These are phyloP conservation scores for Anadara kagoshimensis DNA, from an alignment of 1,140 invertebrate species.

Conservation along the genomic window DNA sequence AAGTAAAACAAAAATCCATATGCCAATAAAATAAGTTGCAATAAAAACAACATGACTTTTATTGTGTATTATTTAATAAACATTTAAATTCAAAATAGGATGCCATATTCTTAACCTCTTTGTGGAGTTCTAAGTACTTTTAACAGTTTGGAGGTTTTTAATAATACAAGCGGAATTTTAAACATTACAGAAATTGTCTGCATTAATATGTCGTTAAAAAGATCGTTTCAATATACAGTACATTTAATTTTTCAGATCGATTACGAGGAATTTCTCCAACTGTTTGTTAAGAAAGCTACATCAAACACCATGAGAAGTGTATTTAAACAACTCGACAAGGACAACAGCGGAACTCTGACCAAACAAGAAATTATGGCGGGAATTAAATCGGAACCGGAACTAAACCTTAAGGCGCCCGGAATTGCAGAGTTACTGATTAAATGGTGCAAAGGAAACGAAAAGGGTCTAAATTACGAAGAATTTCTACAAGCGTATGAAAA, in stretches of 20 bases:
- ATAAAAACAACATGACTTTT: too few species aligned
- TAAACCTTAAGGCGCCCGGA: slow-evolving; percentile 55
- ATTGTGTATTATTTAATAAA: too few species aligned
- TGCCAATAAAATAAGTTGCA: too few species aligned
- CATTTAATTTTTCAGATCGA: slow-evolving; percentile 42
- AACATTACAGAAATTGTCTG: too few species aligned
- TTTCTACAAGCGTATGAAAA: slow-evolving; percentile 46
- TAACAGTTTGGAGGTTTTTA: too few species aligned
- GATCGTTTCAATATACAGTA: neutral
- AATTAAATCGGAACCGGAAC: slow-evolving; percentile 53
- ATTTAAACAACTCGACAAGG: slow-evolving; percentile 59
- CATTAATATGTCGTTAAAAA: too few species aligned
- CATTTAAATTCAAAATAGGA: too few species aligned
- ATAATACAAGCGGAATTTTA: too few species aligned
- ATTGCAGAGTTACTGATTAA: slow-evolving; percentile 54
- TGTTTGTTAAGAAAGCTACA: slow-evolving; percentile 48
- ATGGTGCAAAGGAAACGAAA: slow-evolving; percentile 51
- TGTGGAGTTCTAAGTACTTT: too few species aligned
- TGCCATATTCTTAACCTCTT: too few species aligned
- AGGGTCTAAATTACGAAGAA: slow-evolving; percentile 61
- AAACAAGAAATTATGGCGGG: slow-evolving; percentile 60
- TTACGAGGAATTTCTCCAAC: slow-evolving; percentile 61
- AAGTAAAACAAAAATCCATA: too few species aligned
- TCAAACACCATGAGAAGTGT: slow-evolving; percentile 50
- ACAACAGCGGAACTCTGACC: slow-evolving; percentile 60